A percentile compares a stretch with the other conserved stretches of the same genome.
These are phyloP conservation scores for Aphelenchoides avenae DNA, from an alignment of 1,140 invertebrate genomes.

Conservation along the genomic window DNA sequence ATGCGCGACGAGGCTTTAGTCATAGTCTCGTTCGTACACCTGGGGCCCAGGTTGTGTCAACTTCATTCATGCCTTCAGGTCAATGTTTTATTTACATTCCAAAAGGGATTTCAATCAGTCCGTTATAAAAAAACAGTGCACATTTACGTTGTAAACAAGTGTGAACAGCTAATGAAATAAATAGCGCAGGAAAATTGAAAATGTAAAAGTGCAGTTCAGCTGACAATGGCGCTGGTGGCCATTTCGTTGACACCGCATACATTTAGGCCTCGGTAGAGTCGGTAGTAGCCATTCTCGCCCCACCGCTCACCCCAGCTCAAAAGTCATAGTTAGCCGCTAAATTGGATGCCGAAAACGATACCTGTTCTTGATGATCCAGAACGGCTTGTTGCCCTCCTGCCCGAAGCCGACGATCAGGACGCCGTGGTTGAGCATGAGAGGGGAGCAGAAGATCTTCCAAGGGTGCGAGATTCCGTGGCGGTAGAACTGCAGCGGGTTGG, in stretches of 20 bases:
- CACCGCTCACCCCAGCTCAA: constrained; percentile 2
- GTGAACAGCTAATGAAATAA: no score
- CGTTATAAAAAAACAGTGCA: no score
- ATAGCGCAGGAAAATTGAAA: no score
- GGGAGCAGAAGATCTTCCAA: constrained; percentile 77
- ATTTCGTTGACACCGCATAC: constrained; percentile 87
- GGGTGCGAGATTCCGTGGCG: constrained; percentile 93
- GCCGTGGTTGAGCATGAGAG: constrained; percentile 66
- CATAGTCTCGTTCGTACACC: no score
- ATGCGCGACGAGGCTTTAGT: no score
- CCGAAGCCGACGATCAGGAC: constrained; percentile 89
- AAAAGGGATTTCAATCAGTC: no score
- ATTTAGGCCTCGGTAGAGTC: constrained; percentile 85
- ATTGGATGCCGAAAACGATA: background rate
- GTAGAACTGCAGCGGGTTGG: constrained; percentile 97
- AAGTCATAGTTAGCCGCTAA: background rate
- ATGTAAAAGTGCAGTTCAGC: no score
- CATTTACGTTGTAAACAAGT: no score
- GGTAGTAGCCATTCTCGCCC: constrained; percentile 74
- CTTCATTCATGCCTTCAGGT: no score
- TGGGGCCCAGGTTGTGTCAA: no score
- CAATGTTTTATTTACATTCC: no score
- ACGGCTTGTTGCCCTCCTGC: constrained; percentile 75
- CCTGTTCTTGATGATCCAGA: constrained; percentile 88
- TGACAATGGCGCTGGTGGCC: constrained; percentile 78